Evolutionary conservation across 2,888 invertebrate genomes (phyloP), one percentile per base, ranked within the genome.

Genomic region (Erebia epiphron): DNA sequence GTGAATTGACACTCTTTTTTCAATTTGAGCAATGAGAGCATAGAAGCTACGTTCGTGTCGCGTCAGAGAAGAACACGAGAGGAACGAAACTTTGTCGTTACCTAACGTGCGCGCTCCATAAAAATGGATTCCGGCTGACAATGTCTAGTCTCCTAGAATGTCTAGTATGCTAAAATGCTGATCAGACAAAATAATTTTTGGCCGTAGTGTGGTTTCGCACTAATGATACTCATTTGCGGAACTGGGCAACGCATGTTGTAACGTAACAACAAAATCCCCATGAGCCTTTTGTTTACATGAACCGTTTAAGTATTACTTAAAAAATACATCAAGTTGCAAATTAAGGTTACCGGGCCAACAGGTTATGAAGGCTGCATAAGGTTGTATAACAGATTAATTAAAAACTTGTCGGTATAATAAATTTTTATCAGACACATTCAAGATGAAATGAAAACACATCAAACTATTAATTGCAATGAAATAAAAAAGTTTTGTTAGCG

Each of bases 341-440:
- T 77, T 78, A 75, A 79, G 79, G 79, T 77, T 75, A 77, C 61
- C 73, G 72, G 75, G 78, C 73, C 74, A 77, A 74, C 75, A 69
- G 72, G 74, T 74, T 74, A 68, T 70, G 75, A 78, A 79, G 77
- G 75, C 66, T 74, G 67, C 60, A 73, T 58, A 70, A 60, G 49
- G 46, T 76, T 72, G 58, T 72, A 76, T 75, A 74, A 78, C 57
- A 73, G 61, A 52, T 58, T 71, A 69, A 73, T 65, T 69, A 69
- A 71, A 54, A 62, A 61, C 49, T 61, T 50, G 35, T 43, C 41
- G 54, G 46, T 52, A 43, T 68, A 57, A 56, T 69, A n/a, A 67
- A 43, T 49, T 41, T 56, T 65, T 41, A 65, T 65, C 57, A 67
- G 57, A 67, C 66, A 66, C 46, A 57, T 56, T 58, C 57, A 7